phyloP scores from a whole-genome alignment of 1,140 invertebrate genomes.

The Neotoxoptera formosana region DNA sequence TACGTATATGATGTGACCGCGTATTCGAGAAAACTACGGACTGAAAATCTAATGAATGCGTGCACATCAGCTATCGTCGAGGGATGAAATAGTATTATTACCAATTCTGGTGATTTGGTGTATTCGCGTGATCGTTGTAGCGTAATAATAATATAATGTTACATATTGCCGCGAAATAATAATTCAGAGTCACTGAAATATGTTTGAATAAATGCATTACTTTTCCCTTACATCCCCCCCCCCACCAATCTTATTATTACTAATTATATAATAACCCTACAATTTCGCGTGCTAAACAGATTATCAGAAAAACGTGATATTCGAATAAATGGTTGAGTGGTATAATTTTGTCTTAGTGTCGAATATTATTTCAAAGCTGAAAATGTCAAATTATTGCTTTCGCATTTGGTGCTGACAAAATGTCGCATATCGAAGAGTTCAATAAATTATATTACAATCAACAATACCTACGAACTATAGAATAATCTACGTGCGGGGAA shows the following conservation, averaged over 20 bases:
- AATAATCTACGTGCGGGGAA: not conserved
- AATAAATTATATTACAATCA: not conserved
- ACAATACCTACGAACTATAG: not conserved
- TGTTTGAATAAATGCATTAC: not conserved
- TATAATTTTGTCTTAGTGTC: not conserved
- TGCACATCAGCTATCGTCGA: not conserved
- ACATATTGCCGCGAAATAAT: not conserved
- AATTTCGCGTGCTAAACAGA: not conserved
- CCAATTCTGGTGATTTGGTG: not conserved
- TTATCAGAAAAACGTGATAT: not conserved
- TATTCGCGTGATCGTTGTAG: not conserved
- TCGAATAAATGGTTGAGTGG: not conserved
- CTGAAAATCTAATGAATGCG: not conserved
- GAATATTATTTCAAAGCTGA: not conserved
- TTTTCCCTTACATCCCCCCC: not conserved
- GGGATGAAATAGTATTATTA: not conserved
- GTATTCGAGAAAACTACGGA: not conserved
- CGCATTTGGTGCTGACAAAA: not conserved
- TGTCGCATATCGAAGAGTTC: not conserved
- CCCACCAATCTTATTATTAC: not conserved
- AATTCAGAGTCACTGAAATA: not conserved
- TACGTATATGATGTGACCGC: not conserved
- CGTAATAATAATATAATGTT: not conserved
- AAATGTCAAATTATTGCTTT: not conserved
- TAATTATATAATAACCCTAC: not conserved